Percentiles rank a stretch among this genome's conserved stretches.
phyloP scores from a whole-genome alignment of 2,797 vertebrate genomes.

The Gambusia yucatana region DNA sequence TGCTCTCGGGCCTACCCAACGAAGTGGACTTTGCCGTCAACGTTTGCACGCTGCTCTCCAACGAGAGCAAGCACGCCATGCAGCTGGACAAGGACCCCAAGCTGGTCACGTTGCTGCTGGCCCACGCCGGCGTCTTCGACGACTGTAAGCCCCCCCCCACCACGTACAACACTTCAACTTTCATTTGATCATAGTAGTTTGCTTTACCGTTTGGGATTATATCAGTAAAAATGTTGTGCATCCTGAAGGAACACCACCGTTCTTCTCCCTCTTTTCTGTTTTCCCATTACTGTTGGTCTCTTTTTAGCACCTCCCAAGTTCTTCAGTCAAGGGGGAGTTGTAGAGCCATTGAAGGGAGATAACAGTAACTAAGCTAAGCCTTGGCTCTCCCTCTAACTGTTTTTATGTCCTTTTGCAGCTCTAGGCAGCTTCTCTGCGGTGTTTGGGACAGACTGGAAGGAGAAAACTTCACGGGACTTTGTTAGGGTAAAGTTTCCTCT shows the following conservation, averaged over 20 bases:
- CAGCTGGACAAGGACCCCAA: constrained; percentile 99
- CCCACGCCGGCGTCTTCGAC: constrained; percentile 96
- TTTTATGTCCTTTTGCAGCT: constrained; percentile 79
- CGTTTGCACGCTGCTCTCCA: constrained; percentile 98
- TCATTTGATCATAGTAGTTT: not conserved
- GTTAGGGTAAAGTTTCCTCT: constrained; percentile 87
- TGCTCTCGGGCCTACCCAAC: constrained; percentile 98
- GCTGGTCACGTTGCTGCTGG: constrained; percentile 96
- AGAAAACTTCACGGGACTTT: constrained; percentile 97
- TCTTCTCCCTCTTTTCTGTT: constrained; percentile 12
- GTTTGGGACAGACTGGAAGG: constrained; percentile 98
- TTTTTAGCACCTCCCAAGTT: not conserved
- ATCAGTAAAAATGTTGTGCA: not conserved
- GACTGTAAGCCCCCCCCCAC: constrained; percentile 88
- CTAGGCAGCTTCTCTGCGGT: constrained; percentile 97
- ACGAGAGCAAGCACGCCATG: constrained; percentile 99
- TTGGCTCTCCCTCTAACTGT: constrained; percentile 8
- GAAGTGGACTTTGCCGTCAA: constrained; percentile 99
- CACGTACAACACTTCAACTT: not conserved
- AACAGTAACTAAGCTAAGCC: constrained; percentile 6
- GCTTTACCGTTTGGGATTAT: not conserved
- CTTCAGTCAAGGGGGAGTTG: not conserved
- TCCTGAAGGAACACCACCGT: not conserved
- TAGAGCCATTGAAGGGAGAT: not conserved
- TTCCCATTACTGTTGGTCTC: constrained; percentile 8